Percentiles rank a stretch among this genome's conserved stretches.
Evolutionary conservation across 2,888 invertebrate genomes (phyloP).

Genomic region (Tetheella fluctuosa): DNA sequence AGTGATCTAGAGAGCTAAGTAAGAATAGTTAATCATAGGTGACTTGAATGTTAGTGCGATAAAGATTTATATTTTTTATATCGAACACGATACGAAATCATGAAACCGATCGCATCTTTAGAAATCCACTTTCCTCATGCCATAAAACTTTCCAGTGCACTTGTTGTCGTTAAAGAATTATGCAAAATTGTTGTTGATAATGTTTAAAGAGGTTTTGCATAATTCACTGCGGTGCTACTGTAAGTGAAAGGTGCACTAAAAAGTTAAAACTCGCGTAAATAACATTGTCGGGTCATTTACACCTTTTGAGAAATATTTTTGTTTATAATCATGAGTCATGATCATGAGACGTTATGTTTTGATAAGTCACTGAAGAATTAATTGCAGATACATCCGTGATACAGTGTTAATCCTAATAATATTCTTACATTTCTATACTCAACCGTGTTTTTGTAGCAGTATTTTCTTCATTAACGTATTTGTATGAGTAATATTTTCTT

Average conservation of each 20-base stretch:
- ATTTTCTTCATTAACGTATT: too few relatives aligned
- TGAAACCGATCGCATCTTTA: slow-evolving; percentile 31
- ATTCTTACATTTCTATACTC: background rate
- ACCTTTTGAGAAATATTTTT: background rate
- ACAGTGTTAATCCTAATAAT: background rate
- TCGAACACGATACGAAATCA: slow-evolving; percentile 11
- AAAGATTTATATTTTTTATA: background rate
- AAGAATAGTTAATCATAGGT: background rate
- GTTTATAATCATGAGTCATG: background rate
- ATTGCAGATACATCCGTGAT: background rate
- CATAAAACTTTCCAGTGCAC: slow-evolving; percentile 52
- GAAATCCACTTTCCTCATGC: slow-evolving; percentile 53
- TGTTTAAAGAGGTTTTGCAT: slow-evolving; percentile 26
- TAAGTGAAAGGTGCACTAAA: slow-evolving; percentile 5
- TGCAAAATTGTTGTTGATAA: slow-evolving; percentile 39
- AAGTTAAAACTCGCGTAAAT: background rate
- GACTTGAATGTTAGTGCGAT: background rate
- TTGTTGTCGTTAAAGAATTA: slow-evolving; percentile 27
- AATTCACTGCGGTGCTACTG: slow-evolving; percentile 18
- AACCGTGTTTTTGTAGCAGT: too few relatives aligned
- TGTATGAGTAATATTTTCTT: too few relatives aligned
- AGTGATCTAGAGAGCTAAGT: background rate
- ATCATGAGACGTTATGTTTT: background rate
- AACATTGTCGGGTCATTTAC: background rate
- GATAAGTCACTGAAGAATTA: background rate